A percentile compares a stretch with the other conserved stretches of the same genome.
Evolutionary conservation across 2,797 vertebrate genomes (phyloP).

Genomic region (Melopsittacus undulatus): DNA sequence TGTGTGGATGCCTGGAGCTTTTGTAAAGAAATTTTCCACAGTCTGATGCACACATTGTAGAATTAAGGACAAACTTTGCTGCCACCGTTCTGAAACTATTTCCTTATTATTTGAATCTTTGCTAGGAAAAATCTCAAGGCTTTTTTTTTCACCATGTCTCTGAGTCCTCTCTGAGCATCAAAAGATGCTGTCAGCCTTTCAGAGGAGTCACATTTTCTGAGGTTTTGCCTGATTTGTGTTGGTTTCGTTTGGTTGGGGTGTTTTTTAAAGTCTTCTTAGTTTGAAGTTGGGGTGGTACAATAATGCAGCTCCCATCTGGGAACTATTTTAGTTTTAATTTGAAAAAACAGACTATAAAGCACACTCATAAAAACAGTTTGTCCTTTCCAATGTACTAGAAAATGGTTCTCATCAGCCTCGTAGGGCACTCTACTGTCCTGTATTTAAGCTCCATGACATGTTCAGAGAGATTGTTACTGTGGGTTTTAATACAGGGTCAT

Average conservation of each 20-base stretch:
- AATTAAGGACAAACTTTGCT: constrained; percentile 25
- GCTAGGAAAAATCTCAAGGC: neutral
- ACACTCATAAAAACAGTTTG: constrained; percentile 12
- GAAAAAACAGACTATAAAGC: constrained; percentile 42
- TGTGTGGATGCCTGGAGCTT: neutral
- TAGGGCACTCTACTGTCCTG: neutral
- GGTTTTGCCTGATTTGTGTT: neutral
- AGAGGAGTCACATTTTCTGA: neutral
- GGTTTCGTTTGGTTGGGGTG: accelerated
- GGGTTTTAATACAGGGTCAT: neutral
- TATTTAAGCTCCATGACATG: neutral
- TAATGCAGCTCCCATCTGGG: constrained; percentile 19
- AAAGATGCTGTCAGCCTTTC: neutral
- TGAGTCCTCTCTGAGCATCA: neutral
- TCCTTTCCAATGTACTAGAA: constrained; percentile 15
- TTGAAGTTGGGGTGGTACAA: neutral
- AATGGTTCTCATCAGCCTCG: constrained; percentile 26
- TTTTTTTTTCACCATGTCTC: neutral
- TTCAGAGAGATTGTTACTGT: neutral
- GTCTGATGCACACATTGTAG: neutral
- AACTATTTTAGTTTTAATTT: constrained; percentile 22
- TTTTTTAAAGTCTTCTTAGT: neutral
- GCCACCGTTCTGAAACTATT: neutral
- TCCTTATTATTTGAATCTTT: constrained; percentile 9
- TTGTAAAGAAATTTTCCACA: constrained; percentile 4